A percentile compares a stretch with the other conserved stretches of the same genome.
phyloP scores from a whole-genome alignment of 2,113 vertebrate species.

The Narcine bancroftii region DNA sequence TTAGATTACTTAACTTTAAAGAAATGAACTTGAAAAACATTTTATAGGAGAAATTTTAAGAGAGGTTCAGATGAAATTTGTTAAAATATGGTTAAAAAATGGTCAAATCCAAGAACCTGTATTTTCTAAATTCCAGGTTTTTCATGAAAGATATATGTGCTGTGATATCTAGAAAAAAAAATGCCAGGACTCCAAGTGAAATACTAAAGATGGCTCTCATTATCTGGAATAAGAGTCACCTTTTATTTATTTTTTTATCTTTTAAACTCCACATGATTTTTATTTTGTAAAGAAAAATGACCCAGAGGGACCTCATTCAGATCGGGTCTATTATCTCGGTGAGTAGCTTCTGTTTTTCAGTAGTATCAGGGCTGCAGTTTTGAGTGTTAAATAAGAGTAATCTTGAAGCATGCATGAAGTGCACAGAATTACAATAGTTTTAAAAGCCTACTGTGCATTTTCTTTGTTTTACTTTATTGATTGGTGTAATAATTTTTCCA shows the following conservation, averaged over 20 bases:
- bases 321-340: conserved; percentile 71
- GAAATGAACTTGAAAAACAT: neutral
- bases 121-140: neutral
- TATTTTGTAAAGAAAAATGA: conserved; percentile 67
- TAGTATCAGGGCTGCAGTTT: too few species aligned
- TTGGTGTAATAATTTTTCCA: conserved; percentile 68
- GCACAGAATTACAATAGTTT: conserved; percentile 55
- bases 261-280: conserved; percentile 69
- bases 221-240: neutral
- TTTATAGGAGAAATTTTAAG: neutral
- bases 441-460: conserved; percentile 67
- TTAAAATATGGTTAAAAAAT: neutral
- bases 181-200: neutral
- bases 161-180: neutral
- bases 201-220: neutral
- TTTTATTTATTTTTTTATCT: too few species aligned
- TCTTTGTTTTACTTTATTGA: conserved; percentile 73
- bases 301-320: conserved; percentile 62
- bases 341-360: conserved; percentile 44
- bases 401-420: conserved; percentile 8
- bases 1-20: neutral
- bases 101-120: neutral
- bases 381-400: too few species aligned
- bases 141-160: neutral
- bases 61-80: too few species aligned